Evolutionary conservation across 2,888 invertebrate genomes (phyloP), one percentile per base, ranked within the genome.

Genomic region (Noctua janthe): DNA sequence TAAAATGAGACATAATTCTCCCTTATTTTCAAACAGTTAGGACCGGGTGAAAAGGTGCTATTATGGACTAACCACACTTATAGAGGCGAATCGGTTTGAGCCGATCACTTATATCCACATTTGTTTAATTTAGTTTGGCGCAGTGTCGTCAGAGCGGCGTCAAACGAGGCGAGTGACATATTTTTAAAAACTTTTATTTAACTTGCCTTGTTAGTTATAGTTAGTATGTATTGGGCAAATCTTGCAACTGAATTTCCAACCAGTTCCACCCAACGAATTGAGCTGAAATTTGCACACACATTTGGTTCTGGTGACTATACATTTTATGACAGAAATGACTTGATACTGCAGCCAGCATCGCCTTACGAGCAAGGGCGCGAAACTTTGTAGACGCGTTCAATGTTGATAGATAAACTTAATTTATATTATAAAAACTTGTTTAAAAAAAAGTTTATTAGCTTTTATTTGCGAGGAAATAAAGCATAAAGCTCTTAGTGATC

Each of bases 1-100:
- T 59, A 67, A 74, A 74, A 49, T 75, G 56, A 78, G 78, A 78
- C 35, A 62, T 47, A 56, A 67, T 35, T 66, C 54, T 74, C 47
- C 35, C 47, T 67, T 47, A 59, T 35, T 70, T 29, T 56, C n/a
- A 17, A 56, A n/a, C 39, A 29, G 20, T 20, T 39, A 8, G 7
- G 29, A 62, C 15, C 62, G 15, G 62, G 6, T 62, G 29, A 7
- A 29, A 29, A 62, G 15, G 29, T 62, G 11, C 59, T 11, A 1
- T 29, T 62, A 62, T 15, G 29, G 62, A 29, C 29, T 15, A 62
- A 62, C 62, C 62, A 62, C 29, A 29, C n/a, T 29, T 62, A 64
- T 35, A 2, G 17, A 35, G 62, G 29, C 29, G 62, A 29, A 62
- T 15, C 29, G 29, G 15, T 62, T 7, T 29, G 62, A 29, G 15